phyloP scores from a whole-genome alignment of 1,140 invertebrate genomes.

The Eumaeus atala region DNA sequence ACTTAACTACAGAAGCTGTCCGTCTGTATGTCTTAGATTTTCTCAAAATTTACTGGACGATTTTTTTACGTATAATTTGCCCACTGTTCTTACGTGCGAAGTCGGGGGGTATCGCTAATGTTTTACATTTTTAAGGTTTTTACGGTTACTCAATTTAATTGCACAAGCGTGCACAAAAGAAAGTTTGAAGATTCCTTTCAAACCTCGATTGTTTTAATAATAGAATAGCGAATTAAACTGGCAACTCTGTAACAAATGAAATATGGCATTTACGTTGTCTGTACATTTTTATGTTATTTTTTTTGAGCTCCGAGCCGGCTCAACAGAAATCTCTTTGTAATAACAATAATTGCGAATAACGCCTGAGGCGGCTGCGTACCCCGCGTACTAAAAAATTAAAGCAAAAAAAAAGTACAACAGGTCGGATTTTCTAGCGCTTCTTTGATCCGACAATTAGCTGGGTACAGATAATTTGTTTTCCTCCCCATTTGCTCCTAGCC shows the following conservation, averaged over 20 bases:
- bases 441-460: conserved; percentile 69
- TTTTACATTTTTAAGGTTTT: too few relatives aligned
- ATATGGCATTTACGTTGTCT: conserved; percentile 46
- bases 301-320: conserved; percentile 57
- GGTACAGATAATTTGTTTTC: conserved; percentile 66
- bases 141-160: too few relatives aligned
- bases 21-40: too few relatives aligned
- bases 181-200: conserved; percentile 1
- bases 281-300: conserved; percentile 56
- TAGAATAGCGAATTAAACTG: neutral
- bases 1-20: too few relatives aligned
- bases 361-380: conserved; percentile 47
- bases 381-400: conserved; percentile 43
- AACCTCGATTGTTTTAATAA: conserved; percentile 2
- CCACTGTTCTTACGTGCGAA: too few relatives aligned
- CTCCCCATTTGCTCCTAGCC: conserved; percentile 42
- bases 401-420: conserved; percentile 45
- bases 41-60: too few relatives aligned
- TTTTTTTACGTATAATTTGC: too few relatives aligned
- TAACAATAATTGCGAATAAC: conserved; percentile 69
- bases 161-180: too few relatives aligned
- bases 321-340: conserved; percentile 69
- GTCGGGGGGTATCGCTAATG: too few relatives aligned
- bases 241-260: conserved; percentile 15
- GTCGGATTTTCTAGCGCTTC: conserved; percentile 56